These are phyloP conservation scores for Pangasius mekongensis DNA, from an alignment of 2,797 vertebrate species.

Conservation along the genomic window DNA sequence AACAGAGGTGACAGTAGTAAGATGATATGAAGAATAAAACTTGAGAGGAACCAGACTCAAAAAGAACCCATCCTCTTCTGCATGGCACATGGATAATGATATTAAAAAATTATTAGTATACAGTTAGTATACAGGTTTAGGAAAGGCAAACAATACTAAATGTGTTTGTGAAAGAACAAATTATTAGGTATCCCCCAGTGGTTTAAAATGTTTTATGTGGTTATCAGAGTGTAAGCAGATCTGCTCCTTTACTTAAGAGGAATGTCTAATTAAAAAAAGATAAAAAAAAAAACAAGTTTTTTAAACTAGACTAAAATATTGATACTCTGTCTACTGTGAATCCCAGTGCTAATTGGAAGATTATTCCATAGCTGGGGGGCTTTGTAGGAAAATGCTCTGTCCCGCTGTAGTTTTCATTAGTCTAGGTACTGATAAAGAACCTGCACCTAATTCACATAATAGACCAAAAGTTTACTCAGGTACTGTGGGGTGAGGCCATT, in stretches of 20 bases:
- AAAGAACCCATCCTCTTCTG: neutral
- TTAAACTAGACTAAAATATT: neutral
- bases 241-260: neutral
- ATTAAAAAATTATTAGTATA: neutral
- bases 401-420: neutral
- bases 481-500: neutral
- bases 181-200: neutral
- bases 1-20: neutral
- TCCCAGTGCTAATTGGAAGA: neutral
- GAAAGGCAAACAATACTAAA: neutral
- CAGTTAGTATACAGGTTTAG: neutral
- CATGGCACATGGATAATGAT: neutral
- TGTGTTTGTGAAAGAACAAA: neutral
- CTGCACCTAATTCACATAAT: neutral
- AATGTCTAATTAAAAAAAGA: neutral
- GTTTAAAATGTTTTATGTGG: neutral
- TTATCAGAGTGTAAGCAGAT: neutral
- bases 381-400: neutral
- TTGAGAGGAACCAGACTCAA: neutral
- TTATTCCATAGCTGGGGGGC: neutral
- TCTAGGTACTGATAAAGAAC: neutral
- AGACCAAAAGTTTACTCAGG: neutral
- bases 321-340: neutral
- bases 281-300: neutral
- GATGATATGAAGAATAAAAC: too few relatives aligned